Evolutionary conservation across 2,888 invertebrate genomes (phyloP), one percentile per base, ranked within the genome.

Genomic region (Sussaba pulchella): DNA sequence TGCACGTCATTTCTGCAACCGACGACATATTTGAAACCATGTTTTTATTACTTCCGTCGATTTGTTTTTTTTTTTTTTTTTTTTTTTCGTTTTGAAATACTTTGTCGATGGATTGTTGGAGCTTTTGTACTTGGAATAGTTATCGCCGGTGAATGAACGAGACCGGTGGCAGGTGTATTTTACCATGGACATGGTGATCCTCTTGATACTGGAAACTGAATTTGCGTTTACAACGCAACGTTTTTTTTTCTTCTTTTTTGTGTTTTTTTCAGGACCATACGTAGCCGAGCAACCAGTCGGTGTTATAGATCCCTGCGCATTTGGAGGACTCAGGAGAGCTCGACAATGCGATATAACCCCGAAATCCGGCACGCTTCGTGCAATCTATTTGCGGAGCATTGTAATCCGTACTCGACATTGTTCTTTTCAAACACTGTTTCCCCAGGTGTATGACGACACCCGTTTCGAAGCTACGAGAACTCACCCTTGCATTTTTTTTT

Each of bases 361-460:
- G 82, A 84, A 85, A 84, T 86, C 87, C 87, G 87, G 89, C 88
- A 88, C 84, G 85, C 82, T 85, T 83, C 86, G 67, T 86, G 88
- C 88, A 89, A 89, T 89, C 88, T 88, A 86, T 90, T 90, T 89
- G 87, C 85, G 84, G 84, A 85, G 85, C 86, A 89, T 89, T 89
- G 90, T 89, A 89, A 90, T 88, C 89, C 88, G 82, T 84, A 82
- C 82, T 85, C 86, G 54, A 74, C 88, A 90, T 89, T 90, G 90
- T 90, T 88, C 88, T 84, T 87, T 79, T 84, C 84, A 87, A 87
- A 88, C 85, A 87, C 85, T 78, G 84, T 87, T 87, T 87, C 83
- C n/a, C 82, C 82, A 74, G 57, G 74, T 79, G 78, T 80, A 82
- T 75, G 78, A 81, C 83, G 67, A 39, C 45, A 43, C 6, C 71